Evolutionary conservation across 2,797 vertebrate species (phyloP).

Genomic region (Gallinago nigripennis): DNA sequence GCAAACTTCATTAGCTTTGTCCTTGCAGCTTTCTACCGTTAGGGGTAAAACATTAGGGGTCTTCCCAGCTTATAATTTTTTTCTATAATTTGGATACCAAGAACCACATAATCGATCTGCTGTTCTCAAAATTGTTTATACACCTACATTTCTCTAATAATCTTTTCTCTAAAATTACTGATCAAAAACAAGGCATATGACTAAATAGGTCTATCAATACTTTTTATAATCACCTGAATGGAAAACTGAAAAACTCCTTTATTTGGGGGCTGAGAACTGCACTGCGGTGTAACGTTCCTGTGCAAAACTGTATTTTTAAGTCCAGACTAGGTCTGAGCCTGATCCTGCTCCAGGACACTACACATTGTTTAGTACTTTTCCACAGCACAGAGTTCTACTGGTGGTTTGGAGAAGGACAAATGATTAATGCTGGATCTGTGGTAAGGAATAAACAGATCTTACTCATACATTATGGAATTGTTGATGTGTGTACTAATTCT

Average conservation of each 20-base stretch:
- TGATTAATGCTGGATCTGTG: conserved; percentile 27
- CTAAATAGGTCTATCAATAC: neutral
- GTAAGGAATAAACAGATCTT: conserved; percentile 60
- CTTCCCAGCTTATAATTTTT: neutral
- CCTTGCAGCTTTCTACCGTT: neutral
- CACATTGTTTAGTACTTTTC: conserved; percentile 2
- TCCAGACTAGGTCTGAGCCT: neutral
- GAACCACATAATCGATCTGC: neutral
- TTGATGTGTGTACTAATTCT: conserved; percentile 41
- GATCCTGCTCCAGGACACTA: neutral
- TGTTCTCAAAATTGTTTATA: neutral
- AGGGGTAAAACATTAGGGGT: neutral
- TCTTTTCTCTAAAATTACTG: neutral
- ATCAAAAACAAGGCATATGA: neutral
- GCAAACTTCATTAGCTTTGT: neutral
- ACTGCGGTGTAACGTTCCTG: neutral
- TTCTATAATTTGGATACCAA: neutral
- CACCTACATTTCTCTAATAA: neutral
- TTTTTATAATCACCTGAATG: neutral
- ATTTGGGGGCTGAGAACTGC: neutral
- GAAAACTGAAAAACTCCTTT: neutral
- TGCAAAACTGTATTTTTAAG: neutral
- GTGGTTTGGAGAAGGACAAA: conserved; percentile 20
- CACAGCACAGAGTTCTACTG: neutral
- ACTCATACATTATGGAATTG: conserved; percentile 38